Conservation (phyloP, 53 echinoderm and acorn worm genomes). For the Temnopleurus reevesii region DNA sequence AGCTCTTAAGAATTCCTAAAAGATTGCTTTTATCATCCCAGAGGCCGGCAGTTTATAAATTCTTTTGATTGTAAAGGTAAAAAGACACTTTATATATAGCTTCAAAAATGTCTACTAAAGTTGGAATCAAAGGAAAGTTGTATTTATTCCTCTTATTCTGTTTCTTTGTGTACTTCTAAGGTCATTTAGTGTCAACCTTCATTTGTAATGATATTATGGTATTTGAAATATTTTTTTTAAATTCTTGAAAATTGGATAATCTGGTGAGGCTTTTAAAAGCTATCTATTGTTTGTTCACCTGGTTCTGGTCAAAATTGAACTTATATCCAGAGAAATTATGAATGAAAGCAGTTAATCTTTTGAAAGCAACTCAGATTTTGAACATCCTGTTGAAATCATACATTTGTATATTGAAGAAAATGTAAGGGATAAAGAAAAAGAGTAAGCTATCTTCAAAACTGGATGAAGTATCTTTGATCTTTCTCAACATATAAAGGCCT, state of each 20-base stretch:
- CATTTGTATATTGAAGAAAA: no score
- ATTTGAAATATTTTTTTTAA: no score
- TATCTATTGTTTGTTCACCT: not conserved
- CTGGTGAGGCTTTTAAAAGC: not conserved
- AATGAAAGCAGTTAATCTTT: constrained; percentile 40
- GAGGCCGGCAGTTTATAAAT: no score
- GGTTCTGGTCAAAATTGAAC: not conserved
- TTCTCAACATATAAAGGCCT: no score
- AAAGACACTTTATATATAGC: not conserved
- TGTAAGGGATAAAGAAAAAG: no score
- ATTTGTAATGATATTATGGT: not conserved
- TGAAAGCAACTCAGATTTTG: constrained; percentile 9
- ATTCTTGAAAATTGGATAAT: not conserved
- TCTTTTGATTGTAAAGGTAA: not conserved
- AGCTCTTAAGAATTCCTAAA: no score
- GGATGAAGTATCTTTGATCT: no score
- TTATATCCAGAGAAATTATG: not conserved
- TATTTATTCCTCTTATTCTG: not conserved
- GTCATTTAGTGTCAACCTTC: not conserved
- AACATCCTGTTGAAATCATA: not conserved
- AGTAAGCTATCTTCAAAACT: no score
- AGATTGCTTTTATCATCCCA: no score
- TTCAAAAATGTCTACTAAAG: not conserved
- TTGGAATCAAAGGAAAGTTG: not conserved
- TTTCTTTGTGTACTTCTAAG: not conserved